These are phyloP conservation scores for Drosophila rufa DNA, from an alignment of 1,140 invertebrate species.

Conservation along the genomic window DNA sequence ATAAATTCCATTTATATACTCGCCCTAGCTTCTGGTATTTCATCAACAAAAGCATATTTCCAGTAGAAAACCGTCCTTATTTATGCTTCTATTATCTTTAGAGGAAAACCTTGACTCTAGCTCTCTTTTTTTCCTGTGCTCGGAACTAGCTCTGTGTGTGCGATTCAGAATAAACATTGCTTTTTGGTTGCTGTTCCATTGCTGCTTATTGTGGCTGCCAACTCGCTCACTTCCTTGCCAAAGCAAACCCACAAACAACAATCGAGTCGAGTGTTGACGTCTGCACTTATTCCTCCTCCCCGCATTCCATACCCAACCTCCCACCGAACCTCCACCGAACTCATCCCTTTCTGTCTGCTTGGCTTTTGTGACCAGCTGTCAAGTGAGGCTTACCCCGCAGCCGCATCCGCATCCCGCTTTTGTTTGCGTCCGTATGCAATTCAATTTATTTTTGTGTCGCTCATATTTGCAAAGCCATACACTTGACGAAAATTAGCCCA, in stretches of 20 bases:
- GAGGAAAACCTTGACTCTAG: background rate
- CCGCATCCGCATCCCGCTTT: conserved; percentile 2
- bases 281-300: conserved; percentile 53
- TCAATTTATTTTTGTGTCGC: conserved; percentile 71
- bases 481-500: conserved; percentile 15
- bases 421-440: conserved; percentile 63
- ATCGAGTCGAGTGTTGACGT: conserved; percentile 53
- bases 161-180: conserved; percentile 77
- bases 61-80: no score
- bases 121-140: background rate
- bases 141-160: conserved; percentile 39
- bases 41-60: background rate
- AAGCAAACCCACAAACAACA: conserved; percentile 31
- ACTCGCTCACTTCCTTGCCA: conserved; percentile 40
- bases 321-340: background rate
- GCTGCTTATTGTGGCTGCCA: conserved; percentile 61
- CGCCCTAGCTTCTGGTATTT: no score
- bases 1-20: background rate
- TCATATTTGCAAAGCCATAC: conserved; percentile 45
- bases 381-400: conserved; percentile 50
- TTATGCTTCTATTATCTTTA: background rate
- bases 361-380: conserved; percentile 75
- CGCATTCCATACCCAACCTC: background rate
- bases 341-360: conserved; percentile 21
- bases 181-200: conserved; percentile 63